phyloP scores from a whole-genome alignment of 2,113 vertebrate species.

The Thunnus maccoyii region DNA sequence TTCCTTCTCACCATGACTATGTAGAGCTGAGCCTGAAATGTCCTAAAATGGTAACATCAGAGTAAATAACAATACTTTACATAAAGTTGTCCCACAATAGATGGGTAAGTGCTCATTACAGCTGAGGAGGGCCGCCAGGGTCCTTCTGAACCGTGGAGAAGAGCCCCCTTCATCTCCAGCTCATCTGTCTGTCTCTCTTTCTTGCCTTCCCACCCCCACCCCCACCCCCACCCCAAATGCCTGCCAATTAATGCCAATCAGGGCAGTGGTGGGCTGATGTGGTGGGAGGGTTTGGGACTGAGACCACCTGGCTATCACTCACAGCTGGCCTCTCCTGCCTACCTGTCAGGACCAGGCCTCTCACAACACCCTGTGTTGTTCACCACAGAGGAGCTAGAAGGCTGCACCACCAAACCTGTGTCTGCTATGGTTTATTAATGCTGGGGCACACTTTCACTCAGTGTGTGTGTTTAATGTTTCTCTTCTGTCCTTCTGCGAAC shows the following conservation, averaged over 20 bases:
- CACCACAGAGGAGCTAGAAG: not conserved
- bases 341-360: conserved; percentile 70
- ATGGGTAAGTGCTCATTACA: too few species aligned
- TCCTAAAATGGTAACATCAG: too few species aligned
- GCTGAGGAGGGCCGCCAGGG: too few species aligned
- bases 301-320: conserved; percentile 77
- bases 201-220: not conserved
- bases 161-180: not conserved
- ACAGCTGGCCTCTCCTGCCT: conserved; percentile 71
- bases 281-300: conserved; percentile 65
- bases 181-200: not conserved
- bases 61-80: too few species aligned
- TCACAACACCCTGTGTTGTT: conserved; percentile 8
- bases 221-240: not conserved
- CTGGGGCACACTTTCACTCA: not conserved
- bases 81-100: too few species aligned
- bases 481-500: not conserved
- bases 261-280: conserved; percentile 66
- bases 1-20: too few species aligned
- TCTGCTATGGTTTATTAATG: conserved; percentile 74
- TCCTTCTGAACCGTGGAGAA: not conserved
- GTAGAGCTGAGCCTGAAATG: too few species aligned
- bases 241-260: conserved; percentile 83
- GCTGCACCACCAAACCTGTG: conserved; percentile 10
- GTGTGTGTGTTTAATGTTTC: conserved; percentile 9